Evolutionary conservation across 1,140 invertebrate species (phyloP), one percentile per base, ranked within the genome.

Genomic region (Anadara kagoshimensis): DNA sequence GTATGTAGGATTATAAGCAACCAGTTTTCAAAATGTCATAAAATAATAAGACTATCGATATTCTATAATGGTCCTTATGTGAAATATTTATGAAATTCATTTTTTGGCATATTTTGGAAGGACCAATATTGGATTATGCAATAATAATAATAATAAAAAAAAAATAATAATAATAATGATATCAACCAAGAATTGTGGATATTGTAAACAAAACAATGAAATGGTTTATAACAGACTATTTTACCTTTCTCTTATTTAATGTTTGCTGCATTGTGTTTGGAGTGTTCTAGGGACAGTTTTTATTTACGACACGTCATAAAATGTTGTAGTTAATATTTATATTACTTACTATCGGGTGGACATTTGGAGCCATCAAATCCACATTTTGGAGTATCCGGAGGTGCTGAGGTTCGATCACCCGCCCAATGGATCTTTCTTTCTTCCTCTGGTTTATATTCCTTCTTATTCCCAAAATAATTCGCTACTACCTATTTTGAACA

Each of bases 291-390:
- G n/a, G n/a, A n/a, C n/a, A n/a, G n/a, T n/a, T n/a, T n/a, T n/a
- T n/a, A n/a, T n/a, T n/a, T n/a, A n/a, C n/a, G n/a, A n/a, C n/a
- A n/a, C n/a, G 29, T 36, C 2, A 36, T 36, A 65, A 51, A 5
- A 14, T 49, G 5, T 54, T 49, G 5, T 54, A 22, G 29, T 22
- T 22, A 10, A 4, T 0, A 24, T 7, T 20, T n/a, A 12, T 36
- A 44, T 26, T 24, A 82, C 84, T 84, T 85, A 91, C 91, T 85
- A 77, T 91, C 87, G 49, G 92, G 89, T 5, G 91, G 90, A 86
- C 97, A 99, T 58, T 96, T 92, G 0, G 95, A 94, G 29, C 94
- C 93, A 86, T 99, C 97, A 87, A 96, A 99, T 49, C 97, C 97
- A 89, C 97, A 99, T 47, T 90, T 90, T 0, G 96, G 97, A 0